These are phyloP conservation scores for Barbus barbus DNA, from an alignment of 2,113 vertebrate species.

Conservation along the genomic window DNA sequence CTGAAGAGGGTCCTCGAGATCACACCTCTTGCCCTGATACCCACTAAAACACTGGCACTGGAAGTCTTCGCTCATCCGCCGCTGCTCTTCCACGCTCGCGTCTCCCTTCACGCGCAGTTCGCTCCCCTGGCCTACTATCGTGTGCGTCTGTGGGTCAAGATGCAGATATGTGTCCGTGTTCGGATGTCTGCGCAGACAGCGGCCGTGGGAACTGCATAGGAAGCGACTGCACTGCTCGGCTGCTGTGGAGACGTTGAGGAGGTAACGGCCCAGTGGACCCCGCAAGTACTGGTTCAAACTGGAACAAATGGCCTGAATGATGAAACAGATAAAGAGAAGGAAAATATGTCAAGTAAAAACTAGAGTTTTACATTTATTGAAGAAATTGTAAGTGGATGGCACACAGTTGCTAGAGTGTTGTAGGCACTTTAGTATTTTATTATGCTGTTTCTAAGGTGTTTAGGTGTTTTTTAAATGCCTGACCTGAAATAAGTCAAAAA, in stretches of 20 bases:
- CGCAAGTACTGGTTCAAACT: conserved; percentile 82
- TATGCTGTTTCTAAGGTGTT: no score
- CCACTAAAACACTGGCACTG: conserved; percentile 90
- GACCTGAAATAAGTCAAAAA: no score
- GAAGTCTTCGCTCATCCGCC: conserved; percentile 75
- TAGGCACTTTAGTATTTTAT: not conserved
- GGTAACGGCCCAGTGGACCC: conserved; percentile 80
- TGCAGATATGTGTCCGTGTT: conserved; percentile 82
- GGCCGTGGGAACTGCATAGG: conserved; percentile 82
- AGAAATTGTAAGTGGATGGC: not conserved
- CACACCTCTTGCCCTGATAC: conserved; percentile 79
- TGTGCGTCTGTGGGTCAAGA: conserved; percentile 81
- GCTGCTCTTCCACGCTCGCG: conserved; percentile 59
- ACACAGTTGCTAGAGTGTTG: not conserved
- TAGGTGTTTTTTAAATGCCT: no score
- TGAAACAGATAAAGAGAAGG: conserved; percentile 9
- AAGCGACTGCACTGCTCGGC: conserved; percentile 85
- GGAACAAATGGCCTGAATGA: conserved; percentile 80
- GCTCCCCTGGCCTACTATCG: conserved; percentile 60
- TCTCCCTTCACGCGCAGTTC: conserved; percentile 70
- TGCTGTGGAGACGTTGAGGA: conserved; percentile 90
- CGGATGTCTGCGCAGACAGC: conserved; percentile 82
- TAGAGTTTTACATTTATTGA: not conserved
- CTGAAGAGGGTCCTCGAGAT: conserved; percentile 61
- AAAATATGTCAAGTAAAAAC: not conserved